Evolutionary conservation across 2,888 invertebrate genomes (phyloP), one percentile per base, ranked within the genome.

Genomic region (Exocentrus adspersus): DNA sequence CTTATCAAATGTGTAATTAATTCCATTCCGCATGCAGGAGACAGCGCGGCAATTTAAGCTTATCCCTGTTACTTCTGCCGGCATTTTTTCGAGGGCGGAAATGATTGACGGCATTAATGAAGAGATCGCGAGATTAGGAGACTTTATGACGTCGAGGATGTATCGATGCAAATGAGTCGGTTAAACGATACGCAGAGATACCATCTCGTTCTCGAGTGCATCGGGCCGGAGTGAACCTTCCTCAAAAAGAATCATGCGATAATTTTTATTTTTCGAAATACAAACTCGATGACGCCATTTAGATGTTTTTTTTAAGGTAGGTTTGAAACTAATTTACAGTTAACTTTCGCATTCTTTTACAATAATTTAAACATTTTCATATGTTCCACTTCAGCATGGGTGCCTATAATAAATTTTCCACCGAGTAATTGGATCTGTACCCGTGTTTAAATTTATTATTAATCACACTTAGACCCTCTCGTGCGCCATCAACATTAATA

Each of bases 81-180:
- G 48, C 12, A 41, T 20, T 53, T 53, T 24, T 9, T 20, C 12
- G 12, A n/a, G 14, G 41, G 14, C 19, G 21, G n/a, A 16, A 20
- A 41, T 53, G 53, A 53, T 53, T 53, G 53, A 24, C 53, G 41
- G 53, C 19, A 53, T 53, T 53, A 53, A 53, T 42, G 21, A 53
- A 53, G 53, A 53, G 53, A 53, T 53, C 10, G 41, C 21, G 6
- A 10, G 53, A 53, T 53, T 41, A 6, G 48, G 7, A 21, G 17
- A 9, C 2, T 17, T 51, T 53, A 41, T 53, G 53, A 53, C 53
- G 30, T 41, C 20, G 21, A 14, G 53, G 21, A 53, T 37, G n/a
- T n/a, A 24, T 37, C 53, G 24, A 53, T 42, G 53, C 42, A 41
- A 53, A 53, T 21, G 42, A 37, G 41, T 41, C n/a, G 37, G 20